A percentile compares a stretch with the other conserved stretches of the same genome.
Evolutionary conservation across 1,140 invertebrate species (phyloP).

Genomic region (Nasonia vitripennis): DNA sequence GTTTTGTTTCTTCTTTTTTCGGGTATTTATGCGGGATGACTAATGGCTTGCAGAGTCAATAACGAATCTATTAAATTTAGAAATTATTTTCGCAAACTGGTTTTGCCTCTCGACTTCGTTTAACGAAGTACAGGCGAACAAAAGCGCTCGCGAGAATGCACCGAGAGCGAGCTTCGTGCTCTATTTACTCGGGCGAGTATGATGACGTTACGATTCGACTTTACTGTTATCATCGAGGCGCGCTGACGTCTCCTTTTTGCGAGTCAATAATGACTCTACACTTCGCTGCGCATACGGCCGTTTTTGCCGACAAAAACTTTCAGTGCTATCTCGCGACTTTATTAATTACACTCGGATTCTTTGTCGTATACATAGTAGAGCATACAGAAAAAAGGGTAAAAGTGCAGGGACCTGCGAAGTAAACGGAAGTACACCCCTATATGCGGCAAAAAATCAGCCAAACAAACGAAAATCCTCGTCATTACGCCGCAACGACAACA

Average conservation of each 20-base stretch:
- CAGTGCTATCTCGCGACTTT: background rate
- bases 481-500: background rate
- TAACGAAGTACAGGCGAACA: background rate
- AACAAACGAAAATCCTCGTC: background rate
- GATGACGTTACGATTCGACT: conserved; percentile 6
- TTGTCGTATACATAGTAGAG: background rate
- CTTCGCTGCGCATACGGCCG: background rate
- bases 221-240: conserved; percentile 31
- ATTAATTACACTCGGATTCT: background rate
- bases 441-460: background rate
- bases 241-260: conserved; percentile 4
- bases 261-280: conserved; percentile 32
- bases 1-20: too few relatives aligned
- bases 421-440: background rate
- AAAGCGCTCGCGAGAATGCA: background rate
- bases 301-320: background rate
- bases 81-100: background rate
- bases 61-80: background rate
- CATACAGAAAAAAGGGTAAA: background rate
- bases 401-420: background rate
- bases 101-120: conserved; percentile 13
- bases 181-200: conserved; percentile 8
- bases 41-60: background rate
- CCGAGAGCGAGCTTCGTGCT: background rate
- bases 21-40: background rate